phyloP scores from a whole-genome alignment of 2,888 invertebrate species.

The Steinernema hermaphroditum region DNA sequence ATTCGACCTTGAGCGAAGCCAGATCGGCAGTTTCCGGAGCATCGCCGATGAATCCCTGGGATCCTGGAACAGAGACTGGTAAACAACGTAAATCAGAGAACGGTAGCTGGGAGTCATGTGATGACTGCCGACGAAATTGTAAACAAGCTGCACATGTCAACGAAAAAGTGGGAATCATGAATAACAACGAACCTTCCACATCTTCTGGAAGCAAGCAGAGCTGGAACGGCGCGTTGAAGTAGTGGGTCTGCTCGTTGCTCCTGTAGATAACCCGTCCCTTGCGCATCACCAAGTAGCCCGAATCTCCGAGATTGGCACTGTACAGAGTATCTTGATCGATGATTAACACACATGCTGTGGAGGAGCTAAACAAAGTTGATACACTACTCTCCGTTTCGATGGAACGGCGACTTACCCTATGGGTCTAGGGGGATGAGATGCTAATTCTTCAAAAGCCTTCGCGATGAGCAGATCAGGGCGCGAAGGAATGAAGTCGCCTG shows the following conservation, averaged over 20 bases:
- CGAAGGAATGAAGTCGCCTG: slow-evolving; percentile 81
- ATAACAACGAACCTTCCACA: slow-evolving; percentile 26
- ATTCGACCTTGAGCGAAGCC: slow-evolving; percentile 51
- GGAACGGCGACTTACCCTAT: slow-evolving; percentile 55
- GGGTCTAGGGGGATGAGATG: slow-evolving; percentile 55
- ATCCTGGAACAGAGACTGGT: slow-evolving; percentile 42
- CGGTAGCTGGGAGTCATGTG: neutral
- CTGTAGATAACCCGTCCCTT: slow-evolving; percentile 83
- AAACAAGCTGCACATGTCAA: neutral
- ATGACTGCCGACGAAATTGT: neutral
- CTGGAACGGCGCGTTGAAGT: slow-evolving; percentile 98
- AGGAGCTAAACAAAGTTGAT: slow-evolving; percentile 73
- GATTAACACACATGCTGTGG: slow-evolving; percentile 94
- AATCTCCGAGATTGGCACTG: slow-evolving; percentile 97
- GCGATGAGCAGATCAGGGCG: slow-evolving; percentile 61
- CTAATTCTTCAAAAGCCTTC: slow-evolving; percentile 57
- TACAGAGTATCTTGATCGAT: slow-evolving; percentile 88
- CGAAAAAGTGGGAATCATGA: neutral
- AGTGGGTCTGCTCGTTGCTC: slow-evolving; percentile 95
- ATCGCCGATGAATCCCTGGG: slow-evolving; percentile 60
- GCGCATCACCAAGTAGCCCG: slow-evolving; percentile 90
- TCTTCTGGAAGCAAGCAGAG: slow-evolving; percentile 81
- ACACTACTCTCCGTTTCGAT: neutral
- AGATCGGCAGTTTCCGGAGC: slow-evolving; percentile 60
- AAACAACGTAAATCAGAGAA: slow-evolving; percentile 25